Evolutionary conservation across 2,888 invertebrate species (phyloP), one percentile per base, ranked within the genome.

Genomic region (Oligia strigilis): DNA sequence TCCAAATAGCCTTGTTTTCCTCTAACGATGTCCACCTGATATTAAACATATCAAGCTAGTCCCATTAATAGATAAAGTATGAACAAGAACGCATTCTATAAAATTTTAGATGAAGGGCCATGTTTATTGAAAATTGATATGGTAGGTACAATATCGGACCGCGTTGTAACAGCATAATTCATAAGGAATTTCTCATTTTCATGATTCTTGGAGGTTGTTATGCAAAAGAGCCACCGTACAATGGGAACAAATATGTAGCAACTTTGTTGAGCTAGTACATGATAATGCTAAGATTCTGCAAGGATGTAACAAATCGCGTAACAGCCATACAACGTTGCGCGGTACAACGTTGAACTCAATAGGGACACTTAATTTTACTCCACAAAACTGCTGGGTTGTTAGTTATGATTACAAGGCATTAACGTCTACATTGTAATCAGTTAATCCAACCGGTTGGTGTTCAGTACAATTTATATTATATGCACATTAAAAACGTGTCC

Each of bases 341-440:
- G 49, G 72, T 71, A 74, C 72, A 73, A 72, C 83, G 83, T 74
- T 83, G 86, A 72, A 75, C 77, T 86, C 88, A 80, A 88, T 86
- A 86, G 82, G 75, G 78, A 80, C 73, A 86, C 83, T 88, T 80
- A 79, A 86, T 76, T 86, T 88, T 88, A 86, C 72, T 80, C 79
- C 79, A 82, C 88, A 82, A 88, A 88, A 87, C 77, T 86, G 83
- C 79, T 75, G 69, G 65, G 76, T 77, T 85, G 66, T 82, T 86
- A 80, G 74, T 82, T 83, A 86, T 80, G 83, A 83, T 80, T 80
- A 86, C 82, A 88, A 87, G 85, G 77, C 72, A 81, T 81, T 72
- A 82, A 80, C 73, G 76, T 78, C 86, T 88, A 87, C 86, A 88
- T 83, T 87, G 86, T 88, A 88, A 80, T 77, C 78, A 66, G 77